Evolutionary conservation across 2,113 vertebrate species (phyloP).

Genomic region (Python bivittatus): DNA sequence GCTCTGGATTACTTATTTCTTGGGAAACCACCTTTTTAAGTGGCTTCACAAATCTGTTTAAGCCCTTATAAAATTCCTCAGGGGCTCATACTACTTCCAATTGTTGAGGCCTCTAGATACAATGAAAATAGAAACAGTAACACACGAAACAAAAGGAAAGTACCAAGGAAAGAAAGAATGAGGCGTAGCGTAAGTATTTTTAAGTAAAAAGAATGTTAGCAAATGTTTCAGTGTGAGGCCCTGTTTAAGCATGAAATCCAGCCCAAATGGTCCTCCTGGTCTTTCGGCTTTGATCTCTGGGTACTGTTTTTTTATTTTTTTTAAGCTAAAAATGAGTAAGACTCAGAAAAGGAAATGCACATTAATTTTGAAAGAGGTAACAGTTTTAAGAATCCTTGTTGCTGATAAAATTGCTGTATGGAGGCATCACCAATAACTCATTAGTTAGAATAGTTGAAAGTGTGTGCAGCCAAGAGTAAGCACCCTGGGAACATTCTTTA

Average conservation of each 20-base stretch:
- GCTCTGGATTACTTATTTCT: not conserved
- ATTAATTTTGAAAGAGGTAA: not conserved
- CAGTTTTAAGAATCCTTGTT: not conserved
- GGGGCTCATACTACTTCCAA: not conserved
- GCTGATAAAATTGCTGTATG: not conserved
- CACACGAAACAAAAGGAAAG: not conserved
- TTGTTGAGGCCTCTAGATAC: not conserved
- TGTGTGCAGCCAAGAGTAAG: not conserved
- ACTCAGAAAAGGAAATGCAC: not conserved
- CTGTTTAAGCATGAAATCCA: not conserved
- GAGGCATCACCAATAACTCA: not conserved
- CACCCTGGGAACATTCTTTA: not conserved
- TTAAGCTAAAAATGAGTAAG: not conserved
- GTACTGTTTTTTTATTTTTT: not conserved
- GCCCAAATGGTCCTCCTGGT: not conserved
- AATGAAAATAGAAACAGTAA: not conserved
- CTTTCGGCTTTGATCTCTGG: not conserved
- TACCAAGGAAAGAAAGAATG: not conserved
- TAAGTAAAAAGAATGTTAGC: not conserved
- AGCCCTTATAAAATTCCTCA: not conserved
- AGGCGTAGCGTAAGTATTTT: not conserved
- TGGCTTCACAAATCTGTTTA: not conserved
- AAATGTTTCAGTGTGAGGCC: not conserved
- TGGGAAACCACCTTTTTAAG: not conserved
- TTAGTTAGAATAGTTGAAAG: not conserved